These are phyloP conservation scores for Triops cancriformis DNA, from an alignment of 1,140 invertebrate species.

Conservation along the genomic window DNA sequence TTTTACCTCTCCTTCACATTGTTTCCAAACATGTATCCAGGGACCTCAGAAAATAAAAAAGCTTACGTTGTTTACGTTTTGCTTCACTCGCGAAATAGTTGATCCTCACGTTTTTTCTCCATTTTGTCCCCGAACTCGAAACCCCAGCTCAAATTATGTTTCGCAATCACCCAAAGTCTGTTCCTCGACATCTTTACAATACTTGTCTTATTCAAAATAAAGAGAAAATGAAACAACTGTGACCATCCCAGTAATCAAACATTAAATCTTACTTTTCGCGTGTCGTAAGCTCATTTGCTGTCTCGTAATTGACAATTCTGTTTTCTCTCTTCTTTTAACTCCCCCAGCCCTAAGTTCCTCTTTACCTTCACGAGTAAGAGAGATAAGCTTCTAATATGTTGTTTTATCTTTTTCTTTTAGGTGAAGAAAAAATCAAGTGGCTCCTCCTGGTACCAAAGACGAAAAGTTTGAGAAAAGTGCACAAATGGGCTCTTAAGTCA, in stretches of 20 bases:
- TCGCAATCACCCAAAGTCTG: neutral
- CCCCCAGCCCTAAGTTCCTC: neutral
- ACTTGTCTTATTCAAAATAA: neutral
- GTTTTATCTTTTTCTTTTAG: neutral
- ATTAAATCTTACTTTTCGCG: neutral
- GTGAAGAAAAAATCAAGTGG: neutral
- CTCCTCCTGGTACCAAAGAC: neutral
- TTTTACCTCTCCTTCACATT: no score
- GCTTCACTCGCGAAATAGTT: neutral
- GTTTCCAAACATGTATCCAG: no score
- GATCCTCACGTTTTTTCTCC: neutral
- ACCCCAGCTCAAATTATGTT: neutral
- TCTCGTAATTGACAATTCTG: neutral
- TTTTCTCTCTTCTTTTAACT: neutral
- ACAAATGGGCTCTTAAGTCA: neutral
- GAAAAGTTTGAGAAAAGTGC: neutral
- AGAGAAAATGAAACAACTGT: neutral
- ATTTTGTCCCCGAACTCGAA: neutral
- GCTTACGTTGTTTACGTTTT: neutral
- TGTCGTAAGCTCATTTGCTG: no score
- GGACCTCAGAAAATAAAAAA: no score
- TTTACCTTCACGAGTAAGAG: neutral
- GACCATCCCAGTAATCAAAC: neutral
- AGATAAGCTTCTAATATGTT: neutral
- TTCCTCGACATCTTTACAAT: neutral